Conservation (phyloP, 2,888 invertebrate genomes). For the Cataglyphis albicans region DNA sequence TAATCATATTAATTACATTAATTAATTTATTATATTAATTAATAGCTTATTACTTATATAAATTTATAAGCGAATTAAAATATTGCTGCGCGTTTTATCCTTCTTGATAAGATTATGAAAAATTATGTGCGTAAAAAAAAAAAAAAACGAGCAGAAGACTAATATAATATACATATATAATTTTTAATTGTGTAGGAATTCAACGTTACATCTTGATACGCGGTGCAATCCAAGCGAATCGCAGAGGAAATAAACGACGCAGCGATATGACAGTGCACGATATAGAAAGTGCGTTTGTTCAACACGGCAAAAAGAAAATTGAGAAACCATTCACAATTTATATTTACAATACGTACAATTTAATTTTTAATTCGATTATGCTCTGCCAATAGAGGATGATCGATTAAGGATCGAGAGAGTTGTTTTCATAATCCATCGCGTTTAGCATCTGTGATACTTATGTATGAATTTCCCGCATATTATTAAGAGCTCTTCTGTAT, state of each 20-base stretch:
- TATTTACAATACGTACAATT: slow-evolving; percentile 23
- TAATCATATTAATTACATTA: too few species aligned
- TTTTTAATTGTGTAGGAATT: slow-evolving; percentile 2
- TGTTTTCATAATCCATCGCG: slow-evolving; percentile 38
- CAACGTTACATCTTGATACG: background rate
- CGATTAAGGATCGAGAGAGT: slow-evolving; percentile 20
- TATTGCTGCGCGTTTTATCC: background rate
- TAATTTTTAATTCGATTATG: background rate
- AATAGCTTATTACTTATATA: background rate
- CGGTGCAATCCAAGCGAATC: background rate
- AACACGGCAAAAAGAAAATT: slow-evolving; percentile 22
- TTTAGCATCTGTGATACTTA: slow-evolving; percentile 11
- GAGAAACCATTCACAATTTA: slow-evolving; percentile 33
- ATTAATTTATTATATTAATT: background rate
- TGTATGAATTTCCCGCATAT: slow-evolving; percentile 37
- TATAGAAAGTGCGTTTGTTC: background rate
- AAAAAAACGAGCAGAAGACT: background rate
- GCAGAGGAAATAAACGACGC: slow-evolving; percentile 27
- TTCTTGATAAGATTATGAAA: background rate
- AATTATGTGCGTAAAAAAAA: background rate
- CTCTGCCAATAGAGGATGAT: background rate
- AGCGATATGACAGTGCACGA: too few species aligned
- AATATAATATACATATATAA: background rate
- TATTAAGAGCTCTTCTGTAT: slow-evolving; percentile 17
- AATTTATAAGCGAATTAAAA: background rate